phyloP scores from a whole-genome alignment of 2,797 vertebrate species.

The Coregonus ussuriensis region DNA sequence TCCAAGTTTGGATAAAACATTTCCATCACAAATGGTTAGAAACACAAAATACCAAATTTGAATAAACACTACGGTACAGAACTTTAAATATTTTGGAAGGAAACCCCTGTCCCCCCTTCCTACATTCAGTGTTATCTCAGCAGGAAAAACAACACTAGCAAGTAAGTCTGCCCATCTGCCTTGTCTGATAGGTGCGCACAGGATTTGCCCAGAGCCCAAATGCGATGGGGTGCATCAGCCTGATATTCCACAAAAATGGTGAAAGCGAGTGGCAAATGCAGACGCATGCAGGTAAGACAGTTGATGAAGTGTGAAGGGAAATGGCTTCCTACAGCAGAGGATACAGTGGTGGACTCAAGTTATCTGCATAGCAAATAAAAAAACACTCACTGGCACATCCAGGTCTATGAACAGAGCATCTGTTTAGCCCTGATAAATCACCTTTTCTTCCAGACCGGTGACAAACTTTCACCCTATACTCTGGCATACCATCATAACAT shows the following conservation, averaged over 20 bases:
- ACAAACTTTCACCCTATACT: background rate
- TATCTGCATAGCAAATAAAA: conserved; percentile 31
- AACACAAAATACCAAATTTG: no score
- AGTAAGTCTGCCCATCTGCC: background rate
- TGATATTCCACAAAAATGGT: background rate
- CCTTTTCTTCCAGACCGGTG: background rate
- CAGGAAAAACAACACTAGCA: background rate
- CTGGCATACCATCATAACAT: background rate
- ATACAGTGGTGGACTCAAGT: conserved; percentile 1
- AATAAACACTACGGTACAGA: no score
- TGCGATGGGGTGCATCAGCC: background rate
- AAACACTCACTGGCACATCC: conserved; percentile 7
- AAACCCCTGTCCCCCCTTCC: background rate
- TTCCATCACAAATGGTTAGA: no score
- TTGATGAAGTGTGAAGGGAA: conserved; percentile 34
- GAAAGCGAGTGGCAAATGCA: background rate
- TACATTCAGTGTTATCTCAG: background rate
- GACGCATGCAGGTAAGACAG: conserved; percentile 2
- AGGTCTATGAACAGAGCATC: background rate
- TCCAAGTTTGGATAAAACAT: no score
- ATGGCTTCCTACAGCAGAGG: conserved; percentile 16
- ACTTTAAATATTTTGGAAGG: no score
- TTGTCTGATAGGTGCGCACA: background rate
- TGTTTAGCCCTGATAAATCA: conserved; percentile 33
- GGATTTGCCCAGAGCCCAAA: background rate